Evolutionary conservation across 1,140 invertebrate genomes (phyloP).

Genomic region (Drosophila rufa): DNA sequence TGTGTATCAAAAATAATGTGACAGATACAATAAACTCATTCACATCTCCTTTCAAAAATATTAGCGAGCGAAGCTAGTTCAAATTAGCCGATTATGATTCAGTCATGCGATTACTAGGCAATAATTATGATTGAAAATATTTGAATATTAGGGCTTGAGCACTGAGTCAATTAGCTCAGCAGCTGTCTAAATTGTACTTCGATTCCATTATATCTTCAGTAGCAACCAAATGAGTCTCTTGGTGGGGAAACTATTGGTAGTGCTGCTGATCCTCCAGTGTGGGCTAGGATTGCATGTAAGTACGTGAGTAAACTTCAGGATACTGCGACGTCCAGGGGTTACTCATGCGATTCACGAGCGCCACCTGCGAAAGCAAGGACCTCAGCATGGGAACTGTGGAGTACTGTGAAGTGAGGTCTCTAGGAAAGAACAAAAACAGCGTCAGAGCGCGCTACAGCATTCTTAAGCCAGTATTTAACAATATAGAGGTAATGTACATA

Average conservation of each 20-base stretch:
- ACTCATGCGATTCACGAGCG: constrained; percentile 29
- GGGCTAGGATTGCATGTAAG: constrained; percentile 7
- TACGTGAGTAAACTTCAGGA: not conserved
- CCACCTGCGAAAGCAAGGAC: constrained; percentile 48
- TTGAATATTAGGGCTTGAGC: not conserved
- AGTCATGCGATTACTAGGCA: not conserved
- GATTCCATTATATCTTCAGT: not conserved
- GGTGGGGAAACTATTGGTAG: not conserved
- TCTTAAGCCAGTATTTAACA: not conserved
- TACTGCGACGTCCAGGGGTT: not conserved
- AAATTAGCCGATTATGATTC: not conserved
- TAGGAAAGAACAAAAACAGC: constrained; percentile 21
- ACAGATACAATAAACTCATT: too few species aligned
- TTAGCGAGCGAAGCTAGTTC: not conserved
- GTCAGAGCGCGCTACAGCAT: constrained; percentile 18
- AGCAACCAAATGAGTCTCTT: constrained; percentile 7
- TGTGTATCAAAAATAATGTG: too few species aligned
- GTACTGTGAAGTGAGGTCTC: constrained; percentile 28
- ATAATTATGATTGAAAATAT: not conserved
- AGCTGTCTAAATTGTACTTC: not conserved
- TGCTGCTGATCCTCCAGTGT: not conserved
- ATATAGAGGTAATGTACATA: constrained; percentile 24
- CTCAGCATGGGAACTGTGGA: not conserved
- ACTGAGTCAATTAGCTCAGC: not conserved
- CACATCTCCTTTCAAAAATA: too few species aligned